Base-by-base conservation (phyloP, 2,797 vertebrate genomes). In the Paguma larvata region DNA sequence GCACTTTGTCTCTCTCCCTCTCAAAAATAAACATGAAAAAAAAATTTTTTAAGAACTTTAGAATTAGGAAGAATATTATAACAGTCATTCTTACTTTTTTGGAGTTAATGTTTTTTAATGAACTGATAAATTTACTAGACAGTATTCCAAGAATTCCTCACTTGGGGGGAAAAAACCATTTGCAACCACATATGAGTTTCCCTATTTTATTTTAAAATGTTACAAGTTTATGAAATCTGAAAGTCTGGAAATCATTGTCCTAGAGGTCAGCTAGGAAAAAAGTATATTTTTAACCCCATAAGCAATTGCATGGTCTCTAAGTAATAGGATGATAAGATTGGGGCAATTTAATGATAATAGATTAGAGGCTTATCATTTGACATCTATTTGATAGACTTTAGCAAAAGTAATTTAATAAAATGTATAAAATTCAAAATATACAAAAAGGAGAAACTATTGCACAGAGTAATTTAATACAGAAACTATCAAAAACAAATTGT, bases 331-430 rank as follows among this genome's bases (percentile, higher is more conserved):
- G 3, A 3, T 51, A 92, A 34, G 46, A 72, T 2, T 48, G 48
- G n/a, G 91, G 41, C 19, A 80, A 41, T 63, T 48, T 41, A 62
- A 82, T 63, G 34, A 62, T 85, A 27, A 86, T 23, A 90, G 25
- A 75, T 89, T 68, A 70, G 53, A 90, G 12, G 14, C 25, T 90
- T 21, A 34, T 95, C 79, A 95, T 91, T 87, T 93, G 46, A 62
- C 53, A 68, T 87, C 46, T 93, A 53, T 38, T 85, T 77, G 85
- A 62, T 16, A 79, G 67, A 82, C 23, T 80, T 93, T 80, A 85
- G n/a, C 56, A 95, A 87, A 85, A 34, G n/a, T 63, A 85, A 68
- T 89, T 89, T 89, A 89, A 51, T 68, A 75, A 85, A 80, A 53
- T 80, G 11, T 62, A 59, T 72, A 80, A 83, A 68, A 53, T 53